Percentiles rank a stretch among this genome's conserved stretches.
phyloP scores from a whole-genome alignment of 2,797 vertebrate genomes.

The Propithecus deckenii region DNA sequence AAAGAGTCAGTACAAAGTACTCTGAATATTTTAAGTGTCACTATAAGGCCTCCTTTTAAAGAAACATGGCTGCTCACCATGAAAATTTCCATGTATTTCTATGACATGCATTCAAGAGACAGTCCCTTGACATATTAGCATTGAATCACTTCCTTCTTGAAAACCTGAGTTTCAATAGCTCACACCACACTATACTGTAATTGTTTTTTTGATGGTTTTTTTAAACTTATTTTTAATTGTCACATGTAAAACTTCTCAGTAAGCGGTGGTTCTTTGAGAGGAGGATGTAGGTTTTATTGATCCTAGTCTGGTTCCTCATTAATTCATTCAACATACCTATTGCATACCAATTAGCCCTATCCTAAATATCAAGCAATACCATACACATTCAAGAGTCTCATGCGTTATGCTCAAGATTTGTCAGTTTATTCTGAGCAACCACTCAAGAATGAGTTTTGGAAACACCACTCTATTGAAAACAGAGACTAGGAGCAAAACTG shows the following conservation, averaged over 20 bases:
- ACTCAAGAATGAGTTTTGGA: neutral
- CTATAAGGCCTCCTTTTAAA: slow-evolving; percentile 12
- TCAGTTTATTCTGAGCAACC: neutral
- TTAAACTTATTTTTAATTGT: neutral
- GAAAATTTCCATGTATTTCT: slow-evolving; percentile 10
- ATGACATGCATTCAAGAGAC: neutral
- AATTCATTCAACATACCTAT: neutral
- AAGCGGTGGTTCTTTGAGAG: neutral
- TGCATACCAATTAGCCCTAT: neutral
- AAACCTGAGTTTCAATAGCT: slow-evolving; percentile 35
- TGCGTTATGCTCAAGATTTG: neutral
- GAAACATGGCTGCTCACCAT: neutral
- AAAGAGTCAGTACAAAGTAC: slow-evolving; percentile 55
- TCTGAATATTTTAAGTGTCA: neutral
- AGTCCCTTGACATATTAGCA: neutral
- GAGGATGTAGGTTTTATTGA: neutral
- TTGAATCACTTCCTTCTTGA: slow-evolving; percentile 32
- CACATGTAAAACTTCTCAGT: neutral
- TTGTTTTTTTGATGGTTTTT: slow-evolving; percentile 15
- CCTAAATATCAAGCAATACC: neutral
- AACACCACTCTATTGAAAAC: neutral
- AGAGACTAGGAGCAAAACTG: neutral
- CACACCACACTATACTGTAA: neutral
- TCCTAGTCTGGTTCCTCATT: neutral
- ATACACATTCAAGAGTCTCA: neutral